A percentile compares a stretch with the other conserved stretches of the same genome.
Evolutionary conservation across 2,797 vertebrate species (phyloP).

Genomic region (Gobionotothen gibberifrons): DNA sequence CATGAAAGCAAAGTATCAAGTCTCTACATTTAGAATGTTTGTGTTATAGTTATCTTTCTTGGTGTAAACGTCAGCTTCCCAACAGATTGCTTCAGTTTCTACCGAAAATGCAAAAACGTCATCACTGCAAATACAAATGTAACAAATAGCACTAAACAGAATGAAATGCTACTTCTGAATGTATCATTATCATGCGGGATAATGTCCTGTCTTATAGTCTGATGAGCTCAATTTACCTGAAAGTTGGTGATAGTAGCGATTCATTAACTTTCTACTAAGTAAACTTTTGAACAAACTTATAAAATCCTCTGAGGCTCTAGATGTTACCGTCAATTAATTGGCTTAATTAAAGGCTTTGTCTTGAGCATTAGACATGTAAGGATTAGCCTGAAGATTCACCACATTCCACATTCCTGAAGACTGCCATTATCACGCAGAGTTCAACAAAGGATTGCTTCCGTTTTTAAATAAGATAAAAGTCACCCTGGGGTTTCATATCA

Average conservation of each 20-base stretch:
- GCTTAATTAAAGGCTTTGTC: slow-evolving; percentile 54
- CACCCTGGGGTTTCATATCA: slow-evolving; percentile 35
- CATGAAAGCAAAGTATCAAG: not conserved
- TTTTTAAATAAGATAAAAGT: slow-evolving; percentile 40
- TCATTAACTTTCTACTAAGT: slow-evolving; percentile 14
- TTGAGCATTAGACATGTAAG: slow-evolving; percentile 28
- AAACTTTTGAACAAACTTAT: slow-evolving; percentile 19
- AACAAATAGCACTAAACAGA: not conserved
- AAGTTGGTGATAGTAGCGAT: not conserved
- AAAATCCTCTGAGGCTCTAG: slow-evolving; percentile 22
- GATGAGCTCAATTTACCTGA: not conserved
- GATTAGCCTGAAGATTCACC: slow-evolving; percentile 46
- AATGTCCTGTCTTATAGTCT: too few species aligned
- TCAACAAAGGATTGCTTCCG: slow-evolving; percentile 21
- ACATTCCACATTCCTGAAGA: slow-evolving; percentile 26
- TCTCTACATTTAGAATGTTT: too few species aligned
- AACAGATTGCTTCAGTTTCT: not conserved
- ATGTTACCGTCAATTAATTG: slow-evolving; percentile 41
- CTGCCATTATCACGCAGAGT: slow-evolving; percentile 2
- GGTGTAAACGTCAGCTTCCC: too few species aligned
- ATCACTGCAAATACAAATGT: not conserved
- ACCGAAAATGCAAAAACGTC: not conserved
- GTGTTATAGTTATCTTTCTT: too few species aligned
- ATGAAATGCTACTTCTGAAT: too few species aligned
- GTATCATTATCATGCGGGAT: too few species aligned